A percentile compares a stretch with the other conserved stretches of the same genome.
These are phyloP conservation scores for Crambe crambe DNA, from an alignment of 37 sponge, comb jelly and placozoan species.

Conservation along the genomic window DNA sequence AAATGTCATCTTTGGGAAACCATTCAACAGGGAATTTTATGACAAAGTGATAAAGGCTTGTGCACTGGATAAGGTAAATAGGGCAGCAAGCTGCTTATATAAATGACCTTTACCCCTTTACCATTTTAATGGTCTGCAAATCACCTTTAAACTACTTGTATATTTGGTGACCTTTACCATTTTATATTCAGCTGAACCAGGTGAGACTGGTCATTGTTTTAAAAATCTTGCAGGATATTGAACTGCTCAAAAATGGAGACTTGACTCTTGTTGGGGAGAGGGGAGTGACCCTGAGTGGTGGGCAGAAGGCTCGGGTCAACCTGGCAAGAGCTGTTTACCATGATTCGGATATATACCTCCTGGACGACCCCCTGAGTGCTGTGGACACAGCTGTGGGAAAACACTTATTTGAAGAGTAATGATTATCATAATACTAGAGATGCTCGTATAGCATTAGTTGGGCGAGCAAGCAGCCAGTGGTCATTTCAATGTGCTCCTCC, in stretches of 20 bases:
- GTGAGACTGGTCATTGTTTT: background rate
- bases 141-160: too few species aligned
- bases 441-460: too few species aligned
- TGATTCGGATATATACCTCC: slow-evolving; percentile 68
- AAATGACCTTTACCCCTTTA: too few species aligned
- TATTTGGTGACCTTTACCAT: too few species aligned
- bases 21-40: background rate
- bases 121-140: too few species aligned
- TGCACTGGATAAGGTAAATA: slow-evolving; percentile 1
- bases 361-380: slow-evolving; percentile 88
- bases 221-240: slow-evolving; percentile 56
- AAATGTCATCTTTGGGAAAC: background rate
- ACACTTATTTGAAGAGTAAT: slow-evolving; percentile 72
- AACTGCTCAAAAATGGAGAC: slow-evolving; percentile 67
- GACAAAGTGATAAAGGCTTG: slow-evolving; percentile 1
- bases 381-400: slow-evolving; percentile 71
- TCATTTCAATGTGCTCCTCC: too few species aligned
- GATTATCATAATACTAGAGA: too few species aligned
- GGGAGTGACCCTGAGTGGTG: slow-evolving; percentile 92
- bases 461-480: too few species aligned
- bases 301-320: slow-evolving; percentile 87
- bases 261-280: slow-evolving; percentile 82
- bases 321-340: slow-evolving; percentile 82
- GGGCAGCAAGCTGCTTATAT: too few species aligned
- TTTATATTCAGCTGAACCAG: background rate